phyloP scores from a whole-genome alignment of 2,888 invertebrate species.

The Leuctra nigra region DNA sequence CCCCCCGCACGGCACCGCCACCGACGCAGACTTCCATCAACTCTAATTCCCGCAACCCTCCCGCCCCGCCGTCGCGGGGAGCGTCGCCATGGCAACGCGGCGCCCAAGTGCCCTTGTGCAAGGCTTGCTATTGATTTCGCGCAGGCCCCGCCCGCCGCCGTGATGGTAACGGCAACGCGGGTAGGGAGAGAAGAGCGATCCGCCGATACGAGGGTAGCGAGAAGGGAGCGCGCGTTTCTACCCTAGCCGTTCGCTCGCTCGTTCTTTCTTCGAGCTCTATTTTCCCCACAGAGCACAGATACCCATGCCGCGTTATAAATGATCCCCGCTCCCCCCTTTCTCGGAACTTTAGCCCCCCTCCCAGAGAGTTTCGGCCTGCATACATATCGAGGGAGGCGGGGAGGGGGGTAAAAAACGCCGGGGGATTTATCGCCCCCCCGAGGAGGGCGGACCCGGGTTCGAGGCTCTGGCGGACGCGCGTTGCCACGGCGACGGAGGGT shows the following conservation, averaged over 20 bases:
- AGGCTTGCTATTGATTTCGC: slow-evolving; percentile 18
- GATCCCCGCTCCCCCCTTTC: slow-evolving; percentile 24
- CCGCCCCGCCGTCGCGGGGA: neutral
- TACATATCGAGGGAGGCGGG: neutral
- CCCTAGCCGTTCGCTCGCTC: slow-evolving; percentile 10
- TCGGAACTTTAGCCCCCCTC: slow-evolving; percentile 8
- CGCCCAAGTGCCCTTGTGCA: neutral
- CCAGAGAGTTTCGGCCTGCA: neutral
- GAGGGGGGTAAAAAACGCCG: slow-evolving; percentile 18
- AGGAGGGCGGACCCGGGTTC: slow-evolving; percentile 13
- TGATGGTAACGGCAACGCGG: slow-evolving; percentile 14
- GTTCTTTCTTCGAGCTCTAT: slow-evolving; percentile 18
- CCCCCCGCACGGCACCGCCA: neutral
- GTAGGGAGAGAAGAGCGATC: slow-evolving; percentile 3
- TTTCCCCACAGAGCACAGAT: slow-evolving; percentile 26
- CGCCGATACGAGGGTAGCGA: slow-evolving; percentile 5
- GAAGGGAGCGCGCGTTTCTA: slow-evolving; percentile 10
- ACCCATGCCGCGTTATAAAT: slow-evolving; percentile 23
- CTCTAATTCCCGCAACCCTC: slow-evolving; percentile 20
- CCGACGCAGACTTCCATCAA: slow-evolving; percentile 22
- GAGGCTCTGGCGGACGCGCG: neutral
- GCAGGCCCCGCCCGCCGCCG: neutral
- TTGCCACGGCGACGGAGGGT: neutral
- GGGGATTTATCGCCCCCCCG: slow-evolving; percentile 24
- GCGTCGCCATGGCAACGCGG: neutral